phyloP scores from a whole-genome alignment of 2,113 vertebrate species.

The Saimiri boliviensis region DNA sequence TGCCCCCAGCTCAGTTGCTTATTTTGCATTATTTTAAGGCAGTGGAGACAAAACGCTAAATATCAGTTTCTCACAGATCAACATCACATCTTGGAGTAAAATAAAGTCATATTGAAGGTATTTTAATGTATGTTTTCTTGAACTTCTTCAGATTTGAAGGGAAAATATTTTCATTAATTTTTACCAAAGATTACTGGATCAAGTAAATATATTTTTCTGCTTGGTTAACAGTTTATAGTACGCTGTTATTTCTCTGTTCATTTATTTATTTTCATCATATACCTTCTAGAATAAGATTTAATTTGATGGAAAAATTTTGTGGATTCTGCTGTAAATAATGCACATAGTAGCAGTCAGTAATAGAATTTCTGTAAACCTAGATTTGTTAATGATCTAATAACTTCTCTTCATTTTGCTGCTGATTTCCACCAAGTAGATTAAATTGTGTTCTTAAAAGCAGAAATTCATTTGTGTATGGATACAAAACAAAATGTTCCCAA shows the following conservation, averaged over 20 bases:
- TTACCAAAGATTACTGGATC: not conserved
- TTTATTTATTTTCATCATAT: not conserved
- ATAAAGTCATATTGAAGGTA: not conserved
- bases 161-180: conserved; percentile 21
- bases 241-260: not conserved
- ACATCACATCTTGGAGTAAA: not conserved
- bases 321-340: not conserved
- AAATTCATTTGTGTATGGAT: conserved; percentile 4
- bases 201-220: not conserved
- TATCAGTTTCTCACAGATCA: not conserved
- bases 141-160: not conserved
- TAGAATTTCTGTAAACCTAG: conserved; percentile 14
- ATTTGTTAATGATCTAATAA: not conserved
- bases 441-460: not conserved
- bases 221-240: not conserved
- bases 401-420: not conserved
- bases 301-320: not conserved
- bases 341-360: not conserved
- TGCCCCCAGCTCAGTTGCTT: not conserved
- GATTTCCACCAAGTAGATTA: not conserved
- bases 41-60: not conserved
- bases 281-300: not conserved
- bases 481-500: conserved; percentile 27
- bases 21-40: not conserved
- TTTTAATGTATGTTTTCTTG: not conserved